phyloP scores from a whole-genome alignment of 2,797 vertebrate species.

The Picus viridis region DNA sequence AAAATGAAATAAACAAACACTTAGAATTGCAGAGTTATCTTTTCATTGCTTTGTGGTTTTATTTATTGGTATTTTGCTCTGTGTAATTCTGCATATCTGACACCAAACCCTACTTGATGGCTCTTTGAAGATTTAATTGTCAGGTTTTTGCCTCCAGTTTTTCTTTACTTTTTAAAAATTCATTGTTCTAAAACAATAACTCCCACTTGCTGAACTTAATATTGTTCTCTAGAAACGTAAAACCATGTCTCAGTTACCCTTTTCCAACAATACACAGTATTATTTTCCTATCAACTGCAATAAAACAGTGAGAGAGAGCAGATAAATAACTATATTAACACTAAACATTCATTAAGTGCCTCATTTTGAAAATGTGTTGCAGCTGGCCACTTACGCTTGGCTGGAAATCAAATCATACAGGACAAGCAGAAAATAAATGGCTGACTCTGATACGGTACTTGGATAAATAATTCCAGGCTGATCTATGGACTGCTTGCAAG shows the following conservation, averaged over 20 bases:
- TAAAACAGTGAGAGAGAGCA: conserved; percentile 55
- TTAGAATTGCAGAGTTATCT: conserved; percentile 22
- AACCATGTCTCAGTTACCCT: conserved; percentile 18
- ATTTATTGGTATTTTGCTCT: conserved; percentile 35
- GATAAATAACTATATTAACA: conserved; percentile 62
- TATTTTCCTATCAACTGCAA: conserved; percentile 66
- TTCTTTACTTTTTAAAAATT: background rate
- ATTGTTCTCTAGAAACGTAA: conserved; percentile 37
- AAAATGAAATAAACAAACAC: conserved; percentile 60
- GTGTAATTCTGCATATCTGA: conserved; percentile 33
- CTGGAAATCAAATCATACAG: conserved; percentile 45
- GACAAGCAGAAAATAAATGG: conserved; percentile 50
- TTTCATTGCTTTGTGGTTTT: conserved; percentile 50
- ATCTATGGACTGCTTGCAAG: background rate
- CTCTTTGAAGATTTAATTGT: conserved; percentile 61
- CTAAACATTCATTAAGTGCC: conserved; percentile 63
- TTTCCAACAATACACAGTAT: conserved; percentile 38
- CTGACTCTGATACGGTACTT: background rate
- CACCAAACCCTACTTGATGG: conserved; percentile 33
- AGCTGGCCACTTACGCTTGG: conserved; percentile 64
- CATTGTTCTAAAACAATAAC: conserved; percentile 16
- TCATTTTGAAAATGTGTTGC: conserved; percentile 68
- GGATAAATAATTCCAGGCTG: background rate
- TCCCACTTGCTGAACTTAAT: conserved; percentile 35
- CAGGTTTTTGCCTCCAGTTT: background rate